phyloP scores from a whole-genome alignment of 2,113 vertebrate genomes.

The Cacatua alba region DNA sequence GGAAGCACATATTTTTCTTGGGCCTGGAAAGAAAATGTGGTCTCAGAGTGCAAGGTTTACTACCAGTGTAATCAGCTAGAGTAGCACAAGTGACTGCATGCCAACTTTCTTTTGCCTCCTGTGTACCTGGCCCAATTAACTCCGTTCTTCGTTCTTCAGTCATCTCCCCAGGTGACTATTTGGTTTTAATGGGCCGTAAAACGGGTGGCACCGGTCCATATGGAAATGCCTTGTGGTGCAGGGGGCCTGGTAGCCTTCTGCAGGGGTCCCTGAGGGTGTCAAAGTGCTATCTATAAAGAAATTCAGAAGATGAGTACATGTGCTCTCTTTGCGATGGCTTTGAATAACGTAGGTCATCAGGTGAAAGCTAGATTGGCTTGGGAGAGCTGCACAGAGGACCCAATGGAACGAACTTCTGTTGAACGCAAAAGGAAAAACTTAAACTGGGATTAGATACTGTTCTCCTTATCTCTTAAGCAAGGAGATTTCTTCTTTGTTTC shows the following conservation, averaged over 20 bases:
- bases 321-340: not conserved
- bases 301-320: not conserved
- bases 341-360: fast-evolving
- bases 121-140: slow-evolving; percentile 31
- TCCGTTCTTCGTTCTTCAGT: slow-evolving; percentile 21
- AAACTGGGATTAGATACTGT: not conserved
- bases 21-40: not conserved
- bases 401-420: not conserved
- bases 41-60: not conserved
- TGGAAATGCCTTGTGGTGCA: not conserved
- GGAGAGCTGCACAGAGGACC: not conserved
- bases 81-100: fast-evolving
- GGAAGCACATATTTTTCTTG: slow-evolving; percentile 17
- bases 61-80: slow-evolving; percentile 19
- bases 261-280: not conserved
- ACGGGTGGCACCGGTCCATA: not conserved
- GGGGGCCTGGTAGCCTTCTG: not conserved
- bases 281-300: not conserved
- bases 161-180: slow-evolving; percentile 5
- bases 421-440: not conserved
- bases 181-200: not conserved
- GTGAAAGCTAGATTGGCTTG: not conserved
- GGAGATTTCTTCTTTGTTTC: not conserved
- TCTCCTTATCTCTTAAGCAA: not conserved
- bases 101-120: not conserved